A percentile compares a stretch with the other conserved stretches of the same genome.
These are phyloP conservation scores for Chrysodeixis includens DNA, from an alignment of 2,888 invertebrate species.

Conservation along the genomic window DNA sequence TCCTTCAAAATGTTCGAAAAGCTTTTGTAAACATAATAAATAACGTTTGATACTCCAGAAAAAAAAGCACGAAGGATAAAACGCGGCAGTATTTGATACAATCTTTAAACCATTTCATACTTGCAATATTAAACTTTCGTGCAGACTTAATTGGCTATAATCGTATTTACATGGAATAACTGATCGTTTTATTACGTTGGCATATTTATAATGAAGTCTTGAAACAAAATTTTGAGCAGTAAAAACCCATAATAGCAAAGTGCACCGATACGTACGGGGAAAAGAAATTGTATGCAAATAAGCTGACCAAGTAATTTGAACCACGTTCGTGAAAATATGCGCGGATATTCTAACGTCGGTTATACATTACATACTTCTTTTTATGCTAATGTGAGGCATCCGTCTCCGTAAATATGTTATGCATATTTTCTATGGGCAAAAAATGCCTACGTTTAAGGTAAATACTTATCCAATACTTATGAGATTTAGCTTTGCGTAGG, in stretches of 20 bases:
- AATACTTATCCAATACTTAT: conserved; percentile 26
- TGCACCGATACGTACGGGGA: conserved; percentile 56
- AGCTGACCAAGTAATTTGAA: conserved; percentile 64
- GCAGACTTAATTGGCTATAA: conserved; percentile 48
- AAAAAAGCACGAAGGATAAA: conserved; percentile 23
- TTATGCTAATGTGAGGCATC: conserved; percentile 67
- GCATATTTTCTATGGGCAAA: conserved; percentile 56
- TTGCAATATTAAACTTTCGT: conserved; percentile 42
- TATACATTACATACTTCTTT: conserved; percentile 64
- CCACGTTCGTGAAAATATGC: conserved; percentile 72
- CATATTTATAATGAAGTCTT: conserved; percentile 53
- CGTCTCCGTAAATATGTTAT: conserved; percentile 63
- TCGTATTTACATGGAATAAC: conserved; percentile 45
- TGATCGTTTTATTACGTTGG: conserved; percentile 47
- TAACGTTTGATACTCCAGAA: conserved; percentile 27
- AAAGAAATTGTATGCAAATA: conserved; percentile 67
- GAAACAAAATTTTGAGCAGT: conserved; percentile 51
- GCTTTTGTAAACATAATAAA: conserved; percentile 27
- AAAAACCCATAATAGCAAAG: conserved; percentile 54
- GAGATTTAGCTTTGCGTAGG: conserved; percentile 13
- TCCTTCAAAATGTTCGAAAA: conserved; percentile 37
- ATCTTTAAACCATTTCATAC: conserved; percentile 33
- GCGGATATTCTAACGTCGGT: conserved; percentile 61
- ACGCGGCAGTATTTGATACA: conserved; percentile 31
- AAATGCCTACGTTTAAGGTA: conserved; percentile 35